Base-by-base conservation (phyloP, 1,140 invertebrate genomes). In the Apis mellifera region DNA sequence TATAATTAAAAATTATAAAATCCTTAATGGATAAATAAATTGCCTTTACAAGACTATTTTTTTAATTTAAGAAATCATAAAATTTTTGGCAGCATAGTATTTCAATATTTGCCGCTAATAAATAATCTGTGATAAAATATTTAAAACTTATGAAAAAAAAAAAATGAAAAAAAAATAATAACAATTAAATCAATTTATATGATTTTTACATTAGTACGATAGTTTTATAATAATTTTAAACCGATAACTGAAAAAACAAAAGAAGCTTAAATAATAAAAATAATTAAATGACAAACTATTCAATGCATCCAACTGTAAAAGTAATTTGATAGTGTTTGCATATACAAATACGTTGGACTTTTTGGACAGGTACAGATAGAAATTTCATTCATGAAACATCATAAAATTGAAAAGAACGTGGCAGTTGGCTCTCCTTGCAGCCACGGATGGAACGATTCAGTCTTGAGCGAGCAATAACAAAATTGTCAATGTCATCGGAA, bases 1-100 rank as follows among this genome's bases (percentile, higher is more conserved):
- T 68, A 82, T 71, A 86, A 86, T 70, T 85, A 85, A 89, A 42
- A 48, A 68, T 42, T n/a, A 19, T 68, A n/a, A 68, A 68, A 48
- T 65, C 1, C 11, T 42, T 19, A 12, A 65, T 19, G 15, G 78
- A 42, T 84, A 81, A 87, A 86, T 80, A 72, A 84, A 86, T 64
- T 62, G 66, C 55, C 42, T 54, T 26, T 23, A n/a, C 32, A 79
- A 23, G 21, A 15, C 50, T 21, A n/a, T 79, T 79, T 23, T 73
- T 23, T 68, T 69, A 32, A 76, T 19, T 19, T 32, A 32, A 13
- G 13, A 72, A n/a, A 26, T 8, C 55, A 60, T 23, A 42, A 55
- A 65, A 70, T 9, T 66, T 74, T 62, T 42, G 11, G 9, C 17
- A 52, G 15, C 1, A 8, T 54, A 50, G 9, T 42, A 42, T 66